phyloP scores from a whole-genome alignment of 1,140 invertebrate genomes.

The Monomorium pharaonis region DNA sequence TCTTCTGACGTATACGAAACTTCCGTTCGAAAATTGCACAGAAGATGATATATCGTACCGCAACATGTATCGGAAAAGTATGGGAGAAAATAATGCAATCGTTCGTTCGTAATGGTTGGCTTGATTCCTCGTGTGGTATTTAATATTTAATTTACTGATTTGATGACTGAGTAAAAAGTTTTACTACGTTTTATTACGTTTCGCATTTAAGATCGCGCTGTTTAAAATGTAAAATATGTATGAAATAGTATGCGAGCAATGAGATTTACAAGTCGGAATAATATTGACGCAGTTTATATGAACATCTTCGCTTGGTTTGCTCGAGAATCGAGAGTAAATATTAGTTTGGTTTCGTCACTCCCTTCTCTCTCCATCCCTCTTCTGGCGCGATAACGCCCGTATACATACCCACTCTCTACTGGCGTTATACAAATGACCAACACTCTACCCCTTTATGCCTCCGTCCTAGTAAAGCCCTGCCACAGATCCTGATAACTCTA shows the following conservation, averaged over 20 bases:
- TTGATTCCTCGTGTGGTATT: background rate
- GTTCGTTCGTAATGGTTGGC: background rate
- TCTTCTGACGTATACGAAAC: background rate
- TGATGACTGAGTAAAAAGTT: background rate
- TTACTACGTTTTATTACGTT: background rate
- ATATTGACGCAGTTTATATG: slow-evolving; percentile 51
- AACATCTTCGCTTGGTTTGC: slow-evolving; percentile 42
- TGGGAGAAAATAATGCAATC: background rate
- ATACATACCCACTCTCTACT: slow-evolving; percentile 64
- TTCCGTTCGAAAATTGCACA: background rate
- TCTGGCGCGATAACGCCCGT: slow-evolving; percentile 68
- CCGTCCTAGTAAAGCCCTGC: slow-evolving; percentile 1
- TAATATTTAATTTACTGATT: background rate
- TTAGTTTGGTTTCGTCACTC: slow-evolving; percentile 53
- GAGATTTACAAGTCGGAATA: slow-evolving; percentile 37
- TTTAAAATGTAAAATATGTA: background rate
- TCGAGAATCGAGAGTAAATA: slow-evolving; percentile 50
- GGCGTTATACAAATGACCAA: slow-evolving; percentile 75
- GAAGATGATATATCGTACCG: background rate
- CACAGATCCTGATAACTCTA: slow-evolving; percentile 66
- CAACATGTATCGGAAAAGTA: background rate
- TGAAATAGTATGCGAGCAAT: background rate
- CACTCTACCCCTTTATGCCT: slow-evolving; percentile 30
- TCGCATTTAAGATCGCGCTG: background rate
- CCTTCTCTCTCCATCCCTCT: background rate